These are phyloP conservation scores for Catharus ustulatus DNA, from an alignment of 2,797 vertebrate genomes.

Conservation along the genomic window DNA sequence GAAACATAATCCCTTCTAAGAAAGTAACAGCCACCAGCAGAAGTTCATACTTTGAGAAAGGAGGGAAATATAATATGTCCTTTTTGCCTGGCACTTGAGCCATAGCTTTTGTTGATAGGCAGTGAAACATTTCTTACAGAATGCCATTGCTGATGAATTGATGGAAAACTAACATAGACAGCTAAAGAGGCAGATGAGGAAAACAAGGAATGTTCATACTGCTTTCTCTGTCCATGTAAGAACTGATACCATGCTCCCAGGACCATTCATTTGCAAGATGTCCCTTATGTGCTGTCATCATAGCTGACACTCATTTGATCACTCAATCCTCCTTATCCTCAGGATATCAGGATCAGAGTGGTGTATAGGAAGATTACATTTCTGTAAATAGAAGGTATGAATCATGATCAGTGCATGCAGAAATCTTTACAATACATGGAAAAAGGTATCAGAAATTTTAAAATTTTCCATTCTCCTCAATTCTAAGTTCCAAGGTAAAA, in stretches of 20 bases:
- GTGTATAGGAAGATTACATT: neutral
- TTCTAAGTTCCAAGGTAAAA: neutral
- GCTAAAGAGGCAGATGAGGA: neutral
- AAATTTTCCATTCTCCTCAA: neutral
- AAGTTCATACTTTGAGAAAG: neutral
- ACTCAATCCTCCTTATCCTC: neutral
- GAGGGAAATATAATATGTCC: neutral
- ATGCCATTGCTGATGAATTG: neutral
- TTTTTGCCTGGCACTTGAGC: neutral
- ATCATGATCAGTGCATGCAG: neutral
- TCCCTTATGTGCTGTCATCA: neutral
- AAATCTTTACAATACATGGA: neutral
- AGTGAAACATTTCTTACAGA: neutral
- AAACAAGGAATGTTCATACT: neutral
- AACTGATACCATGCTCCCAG: neutral
- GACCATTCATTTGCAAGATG: neutral
- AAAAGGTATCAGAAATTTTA: neutral
- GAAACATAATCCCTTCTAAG: neutral
- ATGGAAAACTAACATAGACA: neutral
- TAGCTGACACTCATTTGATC: neutral
- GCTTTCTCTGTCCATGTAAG: neutral
- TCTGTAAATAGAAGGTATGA: neutral
- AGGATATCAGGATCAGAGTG: neutral
- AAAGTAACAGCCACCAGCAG: neutral
- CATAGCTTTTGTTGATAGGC: neutral